Evolutionary conservation across 2,113 vertebrate species (phyloP), one percentile per base, ranked within the genome.

Genomic region (Ictidomys tridecemlineatus): DNA sequence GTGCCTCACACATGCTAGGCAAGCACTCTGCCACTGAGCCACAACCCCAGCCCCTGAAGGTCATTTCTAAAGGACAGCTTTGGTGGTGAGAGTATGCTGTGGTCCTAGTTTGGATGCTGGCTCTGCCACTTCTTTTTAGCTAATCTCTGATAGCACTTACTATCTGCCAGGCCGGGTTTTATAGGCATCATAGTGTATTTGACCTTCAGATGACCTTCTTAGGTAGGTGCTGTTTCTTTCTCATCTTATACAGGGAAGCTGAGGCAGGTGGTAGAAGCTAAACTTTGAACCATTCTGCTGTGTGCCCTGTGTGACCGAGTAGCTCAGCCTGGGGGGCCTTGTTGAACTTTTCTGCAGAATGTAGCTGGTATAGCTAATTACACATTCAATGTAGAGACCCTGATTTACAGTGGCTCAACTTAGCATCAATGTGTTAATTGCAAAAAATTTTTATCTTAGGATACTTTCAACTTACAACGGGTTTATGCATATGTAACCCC

Each of bases 241-340:
- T 10, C 32, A 10, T 42, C 51, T 34, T 53, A 1, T 37, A 0
- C 12, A 51, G 58, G 32, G 42, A 61, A 65, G 16, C 79, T 18
- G 1, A 53, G 30, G 67, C 6, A 30, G 42, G 20, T 16, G 26
- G 8, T 39, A 22, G n/a, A 4, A 12, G 16, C 63, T 30, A 1
- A n/a, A 5, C 48, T 67, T 1, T 9, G 67, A 17, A 18, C 56
- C n/a, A 0, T 20, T 22, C 0, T 30, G 5, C 82, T 32, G 1
- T 28, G 73, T n/a, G 13, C 58, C 18, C 76, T 26, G 2, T 79
- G 51, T 13, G 63, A 20, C 79, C 74, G 7, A 22, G 28, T 32
- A 34, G 22, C 70, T 34, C 87, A 3, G 30, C 8, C 53, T 37
- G 61, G 7, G 58, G 93, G 51, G 63, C 69, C 26, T 14, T 5